A percentile compares a stretch with the other conserved stretches of the same genome.
Conservation (phyloP, 1,140 invertebrate genomes). For the roundworm (Caenorhabditis elegans) region WBcel235 BX284606.5:10805001-10805500, state of each 20-base stretch:
- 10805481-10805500: too few relatives aligned
- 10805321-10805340: slow-evolving; percentile 20
- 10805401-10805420: slow-evolving; percentile 19
- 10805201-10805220: slow-evolving; percentile 3
- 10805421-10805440: not conserved
- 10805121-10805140: not conserved
- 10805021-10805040: not conserved
- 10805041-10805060: not conserved
- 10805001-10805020: not conserved
- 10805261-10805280: not conserved
- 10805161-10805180: not conserved
- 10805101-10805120: not conserved
- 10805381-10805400: not conserved
- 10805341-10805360: slow-evolving; percentile 34
- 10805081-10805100: not conserved
- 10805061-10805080: not conserved
- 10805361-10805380: not conserved
- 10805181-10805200: slow-evolving; percentile 9
- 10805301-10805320: not conserved
- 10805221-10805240: slow-evolving; percentile 11
- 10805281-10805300: not conserved
- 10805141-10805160: not conserved
- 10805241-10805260: not conserved
- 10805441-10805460: not conserved
- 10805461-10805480: not conserved